Base-by-base conservation (phyloP, 2,113 vertebrate species). In the Rhea pennata region DNA sequence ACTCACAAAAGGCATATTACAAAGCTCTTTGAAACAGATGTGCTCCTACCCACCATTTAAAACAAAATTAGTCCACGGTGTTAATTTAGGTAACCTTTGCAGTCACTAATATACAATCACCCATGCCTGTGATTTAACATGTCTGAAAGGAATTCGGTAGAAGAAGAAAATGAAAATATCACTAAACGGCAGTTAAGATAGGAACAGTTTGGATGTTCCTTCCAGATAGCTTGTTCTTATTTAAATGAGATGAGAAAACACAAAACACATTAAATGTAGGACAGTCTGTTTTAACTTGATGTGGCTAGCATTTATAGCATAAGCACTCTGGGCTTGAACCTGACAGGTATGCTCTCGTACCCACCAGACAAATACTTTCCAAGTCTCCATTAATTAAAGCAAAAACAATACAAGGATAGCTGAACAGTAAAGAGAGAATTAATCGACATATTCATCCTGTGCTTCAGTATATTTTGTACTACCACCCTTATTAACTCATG, bases 21-120 rank as follows among this genome's bases (percentile, higher is more conserved):
- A 95, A 91, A 94, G 26, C 54, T 92, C 9, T 69, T 94, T 67
- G 61, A 64, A 93, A 91, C 21, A 90, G 71, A 77, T 80, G 36
- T 67, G 78, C 8, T 88, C 59, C 70, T 53, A 65, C n/a, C 29
- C 15, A 66, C 77, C 48, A 58, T 76, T 88, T 92, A 81, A 96
- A 94, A 84, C 6, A 86, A 73, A 95, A 85, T 33, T 58, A 72
- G 48, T 61, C 81, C 39, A 9, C 12, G 5, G 31, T 85, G 58
- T 73, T 92, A 87, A 89, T 85, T 79, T 82, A 70, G 33, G 33
- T 50, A 80, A 66, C 67, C 23, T 92, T 73, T 67, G 50, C 64
- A 80, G 54, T 64, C 59, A 64, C 29, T 76, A 74, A 29, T 39
- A 67, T 6, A 90, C 8, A 16, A 64, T 62, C 75, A 39, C 14